These are phyloP conservation scores for Drosophila virilis DNA, from an alignment of 1,140 invertebrate genomes.

Conservation along the genomic window DNA sequence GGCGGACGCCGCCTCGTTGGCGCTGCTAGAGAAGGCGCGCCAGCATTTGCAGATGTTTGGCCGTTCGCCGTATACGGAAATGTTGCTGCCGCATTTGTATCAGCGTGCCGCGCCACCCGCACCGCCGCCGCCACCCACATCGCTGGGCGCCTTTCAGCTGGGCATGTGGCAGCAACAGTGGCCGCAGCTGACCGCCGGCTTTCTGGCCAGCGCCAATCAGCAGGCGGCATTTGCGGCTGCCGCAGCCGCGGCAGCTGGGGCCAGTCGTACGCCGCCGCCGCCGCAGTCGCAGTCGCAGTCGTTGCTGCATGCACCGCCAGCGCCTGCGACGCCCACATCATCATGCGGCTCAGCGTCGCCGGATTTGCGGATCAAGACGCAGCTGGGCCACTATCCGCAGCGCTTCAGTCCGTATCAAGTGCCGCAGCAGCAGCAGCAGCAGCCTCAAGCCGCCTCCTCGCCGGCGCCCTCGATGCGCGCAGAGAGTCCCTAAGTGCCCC, in stretches of 20 bases:
- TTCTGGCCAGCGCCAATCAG: slow-evolving; percentile 80
- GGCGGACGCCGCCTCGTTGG: slow-evolving; percentile 86
- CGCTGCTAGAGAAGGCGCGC: slow-evolving; percentile 87
- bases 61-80: slow-evolving; percentile 84
- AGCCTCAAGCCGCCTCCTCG: slow-evolving; percentile 51
- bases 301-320: slow-evolving; percentile 41
- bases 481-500: slow-evolving; percentile 57
- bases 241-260: slow-evolving; percentile 70
- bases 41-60: slow-evolving; percentile 87
- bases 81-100: slow-evolving; percentile 81
- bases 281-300: slow-evolving; percentile 4
- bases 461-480: slow-evolving; percentile 62
- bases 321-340: slow-evolving; percentile 71
- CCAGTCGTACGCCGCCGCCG: slow-evolving; percentile 67
- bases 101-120: slow-evolving; percentile 61
- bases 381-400: slow-evolving; percentile 74
- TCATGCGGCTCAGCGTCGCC: slow-evolving; percentile 77
- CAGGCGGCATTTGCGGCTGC: slow-evolving; percentile 71
- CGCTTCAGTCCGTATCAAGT: slow-evolving; percentile 83
- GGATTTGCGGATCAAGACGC: slow-evolving; percentile 68
- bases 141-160: slow-evolving; percentile 79
- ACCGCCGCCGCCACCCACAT: slow-evolving; percentile 60
- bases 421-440: slow-evolving; percentile 72
- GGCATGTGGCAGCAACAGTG: slow-evolving; percentile 84
- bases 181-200: slow-evolving; percentile 82